phyloP scores from a whole-genome alignment of 2,888 invertebrate genomes.

The Polymixis flavicincta region DNA sequence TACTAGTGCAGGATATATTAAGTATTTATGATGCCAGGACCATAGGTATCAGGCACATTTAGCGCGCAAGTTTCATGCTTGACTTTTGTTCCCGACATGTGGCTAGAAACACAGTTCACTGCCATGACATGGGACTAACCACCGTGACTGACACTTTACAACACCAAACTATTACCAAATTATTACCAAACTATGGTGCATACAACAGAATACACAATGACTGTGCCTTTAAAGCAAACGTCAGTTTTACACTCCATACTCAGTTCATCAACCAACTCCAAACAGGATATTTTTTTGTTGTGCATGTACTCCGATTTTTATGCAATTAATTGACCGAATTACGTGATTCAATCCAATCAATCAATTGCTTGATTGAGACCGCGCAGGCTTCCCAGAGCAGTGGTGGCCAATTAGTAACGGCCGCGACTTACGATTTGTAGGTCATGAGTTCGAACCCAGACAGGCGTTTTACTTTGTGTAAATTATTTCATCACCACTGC shows the following conservation, averaged over 20 bases:
- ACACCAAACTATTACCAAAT: conserved; percentile 6
- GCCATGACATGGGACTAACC: background rate
- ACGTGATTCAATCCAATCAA: background rate
- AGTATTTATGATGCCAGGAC: background rate
- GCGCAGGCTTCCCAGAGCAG: too few relatives aligned
- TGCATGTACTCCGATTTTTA: background rate
- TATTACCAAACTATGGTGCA: conserved; percentile 7
- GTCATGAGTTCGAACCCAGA: too few relatives aligned
- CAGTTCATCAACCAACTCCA: background rate
- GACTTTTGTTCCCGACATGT: background rate
- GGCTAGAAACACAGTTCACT: background rate
- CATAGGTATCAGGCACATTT: background rate
- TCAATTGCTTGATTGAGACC: background rate
- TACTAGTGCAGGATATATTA: background rate
- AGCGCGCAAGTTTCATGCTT: background rate
- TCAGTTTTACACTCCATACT: background rate
- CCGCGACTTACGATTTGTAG: too few relatives aligned
- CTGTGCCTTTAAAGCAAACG: background rate
- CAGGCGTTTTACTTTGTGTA: too few relatives aligned
- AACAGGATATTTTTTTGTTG: background rate
- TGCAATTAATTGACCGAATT: background rate
- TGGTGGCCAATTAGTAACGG: too few relatives aligned
- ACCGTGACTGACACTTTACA: background rate
- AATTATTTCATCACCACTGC: too few relatives aligned
- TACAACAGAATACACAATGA: conserved; percentile 18